Evolutionary conservation across 2,113 vertebrate species (phyloP).

Genomic region (Cyprinodon tularosa): DNA sequence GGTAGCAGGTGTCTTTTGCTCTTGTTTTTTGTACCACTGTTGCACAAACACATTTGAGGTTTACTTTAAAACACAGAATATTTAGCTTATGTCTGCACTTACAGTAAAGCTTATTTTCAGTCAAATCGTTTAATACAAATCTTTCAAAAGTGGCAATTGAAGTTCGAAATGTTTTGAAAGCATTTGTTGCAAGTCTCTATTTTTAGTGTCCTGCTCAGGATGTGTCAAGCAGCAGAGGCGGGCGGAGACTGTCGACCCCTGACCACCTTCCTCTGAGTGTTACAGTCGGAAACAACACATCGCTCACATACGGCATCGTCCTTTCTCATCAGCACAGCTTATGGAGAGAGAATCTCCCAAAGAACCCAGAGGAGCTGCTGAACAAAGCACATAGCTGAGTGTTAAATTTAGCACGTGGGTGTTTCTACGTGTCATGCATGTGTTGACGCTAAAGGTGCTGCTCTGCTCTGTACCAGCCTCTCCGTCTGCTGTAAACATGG

Average conservation of each 20-base stretch:
- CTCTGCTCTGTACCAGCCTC: conserved; percentile 23
- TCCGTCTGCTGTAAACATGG: conserved; percentile 44
- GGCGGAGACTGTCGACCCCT: conserved; percentile 62
- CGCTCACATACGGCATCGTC: conserved; percentile 54
- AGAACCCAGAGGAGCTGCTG: conserved; percentile 11
- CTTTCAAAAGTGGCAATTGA: not conserved
- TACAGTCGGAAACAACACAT: conserved; percentile 77
- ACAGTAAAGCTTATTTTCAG: not conserved
- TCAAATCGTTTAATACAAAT: not conserved
- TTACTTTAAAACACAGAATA: not conserved
- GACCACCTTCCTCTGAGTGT: conserved; percentile 67
- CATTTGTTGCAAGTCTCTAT: conserved; percentile 60
- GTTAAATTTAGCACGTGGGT: conserved; percentile 54
- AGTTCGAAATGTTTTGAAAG: not conserved
- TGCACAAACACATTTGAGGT: conserved; percentile 51
- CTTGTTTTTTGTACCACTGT: conserved; percentile 44
- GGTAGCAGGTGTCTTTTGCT: conserved; percentile 59
- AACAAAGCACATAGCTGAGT: conserved; percentile 13
- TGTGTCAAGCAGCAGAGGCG: conserved; percentile 63
- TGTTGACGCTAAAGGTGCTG: conserved; percentile 39
- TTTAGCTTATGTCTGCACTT: not conserved
- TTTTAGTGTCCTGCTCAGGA: conserved; percentile 67
- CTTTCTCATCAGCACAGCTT: conserved; percentile 47
- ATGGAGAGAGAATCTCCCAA: conserved; percentile 9
- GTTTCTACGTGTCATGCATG: conserved; percentile 51